phyloP scores from a whole-genome alignment of 2,888 invertebrate genomes.

The Parascotia fuliginaria region DNA sequence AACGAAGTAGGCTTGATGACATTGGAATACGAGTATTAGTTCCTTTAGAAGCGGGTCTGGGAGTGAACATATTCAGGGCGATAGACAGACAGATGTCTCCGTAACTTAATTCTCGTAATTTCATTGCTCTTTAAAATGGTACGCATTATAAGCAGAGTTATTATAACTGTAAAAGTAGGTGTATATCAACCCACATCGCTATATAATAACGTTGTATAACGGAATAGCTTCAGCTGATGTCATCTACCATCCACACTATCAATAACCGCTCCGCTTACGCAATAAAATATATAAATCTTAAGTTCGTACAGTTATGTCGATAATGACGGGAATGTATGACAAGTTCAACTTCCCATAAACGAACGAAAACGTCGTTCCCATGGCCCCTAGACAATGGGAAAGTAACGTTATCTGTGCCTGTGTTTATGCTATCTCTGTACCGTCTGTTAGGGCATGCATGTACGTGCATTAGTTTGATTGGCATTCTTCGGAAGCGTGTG shows the following conservation, averaged over 20 bases:
- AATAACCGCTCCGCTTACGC: constrained; percentile 27
- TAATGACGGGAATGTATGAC: constrained; percentile 44
- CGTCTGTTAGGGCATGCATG: constrained; percentile 15
- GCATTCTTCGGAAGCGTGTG: constrained; percentile 2
- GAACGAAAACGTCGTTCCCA: constrained; percentile 60
- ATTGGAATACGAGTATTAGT: no score
- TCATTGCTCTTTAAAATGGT: no score
- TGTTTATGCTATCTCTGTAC: constrained; percentile 25
- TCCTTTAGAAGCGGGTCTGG: no score
- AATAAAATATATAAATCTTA: constrained; percentile 30
- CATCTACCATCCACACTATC: constrained; percentile 40
- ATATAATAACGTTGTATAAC: constrained; percentile 41
- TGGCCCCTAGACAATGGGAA: constrained; percentile 55
- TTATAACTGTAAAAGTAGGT: no score
- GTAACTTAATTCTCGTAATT: no score
- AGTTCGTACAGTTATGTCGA: constrained; percentile 43
- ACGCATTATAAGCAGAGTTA: no score
- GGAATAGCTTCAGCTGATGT: constrained; percentile 33
- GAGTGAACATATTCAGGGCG: no score
- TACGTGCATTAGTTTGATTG: constrained; percentile 9
- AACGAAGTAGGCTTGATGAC: no score
- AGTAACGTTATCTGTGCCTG: constrained; percentile 38
- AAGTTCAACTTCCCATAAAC: constrained; percentile 54
- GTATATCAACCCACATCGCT: constrained; percentile 20
- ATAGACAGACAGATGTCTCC: no score